phyloP scores from a whole-genome alignment of 1,140 invertebrate species.

The Yoshiicerus persimilis region DNA sequence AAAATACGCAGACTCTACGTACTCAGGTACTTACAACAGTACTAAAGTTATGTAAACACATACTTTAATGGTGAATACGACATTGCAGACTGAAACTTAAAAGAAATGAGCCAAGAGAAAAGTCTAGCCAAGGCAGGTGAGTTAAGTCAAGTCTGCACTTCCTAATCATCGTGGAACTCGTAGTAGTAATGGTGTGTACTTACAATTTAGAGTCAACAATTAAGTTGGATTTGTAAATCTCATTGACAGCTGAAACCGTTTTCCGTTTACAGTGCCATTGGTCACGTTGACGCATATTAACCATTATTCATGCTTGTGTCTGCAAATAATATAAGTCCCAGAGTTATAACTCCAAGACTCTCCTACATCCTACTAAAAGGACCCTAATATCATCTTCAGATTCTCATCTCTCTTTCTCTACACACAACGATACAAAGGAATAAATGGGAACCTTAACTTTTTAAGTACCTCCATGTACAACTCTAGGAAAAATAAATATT shows the following conservation, averaged over 20 bases:
- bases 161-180: conserved; percentile 2
- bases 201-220: conserved; percentile 9
- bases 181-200: background rate
- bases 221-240: conserved; percentile 23
- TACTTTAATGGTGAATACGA: background rate
- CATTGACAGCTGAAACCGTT: conserved; percentile 21
- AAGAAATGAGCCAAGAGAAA: background rate
- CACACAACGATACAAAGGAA: background rate
- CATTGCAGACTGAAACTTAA: background rate
- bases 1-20: background rate
- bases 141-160: background rate
- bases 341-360: background rate
- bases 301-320: conserved; percentile 16
- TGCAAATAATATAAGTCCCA: background rate
- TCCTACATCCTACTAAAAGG: background rate
- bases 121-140: background rate
- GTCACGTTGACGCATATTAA: conserved; percentile 19
- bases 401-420: background rate
- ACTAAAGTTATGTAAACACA: no score
- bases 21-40: no score
- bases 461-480: background rate
- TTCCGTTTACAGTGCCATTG: conserved; percentile 4
- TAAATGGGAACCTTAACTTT: background rate
- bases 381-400: background rate
- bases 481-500: background rate